Evolutionary conservation across 2,113 vertebrate genomes (phyloP), one percentile per base, ranked within the genome.

Genomic region (Oriolus oriolus): DNA sequence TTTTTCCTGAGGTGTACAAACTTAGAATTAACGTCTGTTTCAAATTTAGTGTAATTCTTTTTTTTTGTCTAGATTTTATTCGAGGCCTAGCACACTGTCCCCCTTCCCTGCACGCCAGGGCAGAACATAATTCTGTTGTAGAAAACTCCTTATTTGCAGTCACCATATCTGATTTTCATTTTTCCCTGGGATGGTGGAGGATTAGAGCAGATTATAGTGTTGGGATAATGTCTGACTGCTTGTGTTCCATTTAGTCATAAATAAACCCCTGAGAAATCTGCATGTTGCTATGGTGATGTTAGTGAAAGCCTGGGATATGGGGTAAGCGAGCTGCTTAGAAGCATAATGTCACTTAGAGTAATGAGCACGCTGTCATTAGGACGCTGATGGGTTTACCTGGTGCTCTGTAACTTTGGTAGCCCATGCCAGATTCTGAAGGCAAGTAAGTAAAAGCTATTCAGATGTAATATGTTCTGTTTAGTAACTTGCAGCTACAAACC

Each of bases 201-300:
- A 97, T 98, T 98, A 98, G 96, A 95, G 65, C 82, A 96, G 97
- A 98, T 98, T 98, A 98, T 84, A 91, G 95, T 68, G 84, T 97
- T 97, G 82, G 95, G 95, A 95, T 98, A 97, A 98, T 86, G 90
- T 96, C 93, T 95, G 90, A 96, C 93, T 97, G 75, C 91, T 97
- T 93, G 87, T 96, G 91, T 97, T 98, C 96, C 95, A 97, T 97
- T 97, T 77, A 92, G 95, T 98, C 91, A 96, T 96, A 97, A 97
- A 96, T 97, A 97, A 97, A 97, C 80, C 94, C 92, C 91, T 81
- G 95, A 91, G 95, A 95, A 94, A 96, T 97, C 80, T 87, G 86
- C 84, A 41, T 61, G 94, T 98, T 97, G 92, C 97, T 90, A 93
- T 97, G 94, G 96, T 95, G 93, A 98, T 93, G 47, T 77, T 94